These are phyloP conservation scores for Pollenia angustigena DNA, from an alignment of 2,888 invertebrate genomes.

Conservation along the genomic window DNA sequence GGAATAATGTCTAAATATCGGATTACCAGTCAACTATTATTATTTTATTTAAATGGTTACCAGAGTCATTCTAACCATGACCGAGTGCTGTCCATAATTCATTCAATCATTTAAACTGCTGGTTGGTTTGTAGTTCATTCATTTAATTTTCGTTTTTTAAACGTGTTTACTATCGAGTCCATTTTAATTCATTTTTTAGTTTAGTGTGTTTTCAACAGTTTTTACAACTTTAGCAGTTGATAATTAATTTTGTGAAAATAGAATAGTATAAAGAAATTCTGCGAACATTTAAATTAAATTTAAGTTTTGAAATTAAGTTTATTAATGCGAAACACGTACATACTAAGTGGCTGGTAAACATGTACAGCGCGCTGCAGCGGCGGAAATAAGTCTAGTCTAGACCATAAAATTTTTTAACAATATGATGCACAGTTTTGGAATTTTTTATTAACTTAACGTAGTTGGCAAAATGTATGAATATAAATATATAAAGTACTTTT, in stretches of 20 bases:
- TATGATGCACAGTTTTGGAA: too few relatives aligned
- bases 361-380: too few relatives aligned
- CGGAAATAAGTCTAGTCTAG: too few relatives aligned
- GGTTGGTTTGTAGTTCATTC: background rate
- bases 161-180: background rate
- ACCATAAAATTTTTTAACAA: background rate
- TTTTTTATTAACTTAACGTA: too few relatives aligned
- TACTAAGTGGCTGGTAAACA: background rate
- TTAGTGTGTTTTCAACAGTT: slow-evolving; percentile 23
- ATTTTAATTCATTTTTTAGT: slow-evolving; percentile 22
- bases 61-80: slow-evolving; percentile 58
- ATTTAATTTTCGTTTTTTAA: slow-evolving; percentile 10
- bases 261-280: too few relatives aligned
- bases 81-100: slow-evolving; percentile 25
- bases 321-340: slow-evolving; percentile 2
- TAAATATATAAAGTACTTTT: too few relatives aligned
- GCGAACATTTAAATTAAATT: too few relatives aligned
- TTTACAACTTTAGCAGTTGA: background rate
- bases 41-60: slow-evolving; percentile 57
- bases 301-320: background rate
- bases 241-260: background rate
- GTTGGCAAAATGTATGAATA: too few relatives aligned
- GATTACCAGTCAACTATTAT: slow-evolving; percentile 57
- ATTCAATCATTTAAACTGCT: slow-evolving; percentile 5
- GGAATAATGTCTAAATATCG: slow-evolving; percentile 58